Base-by-base conservation (phyloP, 2,888 invertebrate species). In the Colletes collaris region DNA sequence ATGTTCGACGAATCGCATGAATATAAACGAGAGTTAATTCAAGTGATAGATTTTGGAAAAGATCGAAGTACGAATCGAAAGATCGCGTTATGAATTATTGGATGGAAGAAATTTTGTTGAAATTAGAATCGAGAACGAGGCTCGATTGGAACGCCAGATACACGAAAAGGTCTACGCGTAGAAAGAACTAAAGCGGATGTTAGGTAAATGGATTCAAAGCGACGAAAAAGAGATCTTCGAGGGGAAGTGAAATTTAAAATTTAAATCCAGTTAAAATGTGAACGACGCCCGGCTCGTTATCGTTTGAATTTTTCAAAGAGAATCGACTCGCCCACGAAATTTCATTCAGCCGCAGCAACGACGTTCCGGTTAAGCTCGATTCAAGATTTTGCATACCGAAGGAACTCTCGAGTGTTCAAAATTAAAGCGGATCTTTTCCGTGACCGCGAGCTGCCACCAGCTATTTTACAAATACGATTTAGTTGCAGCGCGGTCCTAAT, bases 301-400 rank as follows among this genome's bases (percentile, higher is more conserved):
- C 83, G 81, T 79, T 81, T 86, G 83, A 89, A 88, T 88, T 82
- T 87, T 86, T 85, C 77, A 85, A 84, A 82, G 77, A 64, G 79
- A 75, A 70, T 79, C 85, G 74, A 66, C 79, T 58, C 58, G 68
- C 27, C 65, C 67, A 65, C 74, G 69, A 72, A 77, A 81, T 82
- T 72, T 77, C 68, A 62, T 66, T 63, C 72, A 55, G 40, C 66
- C 49, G 55, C 66, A 49, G 62, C 59, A 62, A 58, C 49, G 72
- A 66, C 52, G 66, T 53, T 71, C 65, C 44, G 74, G 79, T 75
- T 70, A 82, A 82, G 67, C 74, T 72, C 73, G 73, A 78, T 78
- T 82, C 73, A 64, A 64, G 82, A 82, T 78, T 82, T 74, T 82
- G 82, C 82, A 82, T 78, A 78, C 63, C 64, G 78, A 74, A 74